Conservation (phyloP, 2,888 invertebrate genomes). For the Ornithoptera priamus region DNA sequence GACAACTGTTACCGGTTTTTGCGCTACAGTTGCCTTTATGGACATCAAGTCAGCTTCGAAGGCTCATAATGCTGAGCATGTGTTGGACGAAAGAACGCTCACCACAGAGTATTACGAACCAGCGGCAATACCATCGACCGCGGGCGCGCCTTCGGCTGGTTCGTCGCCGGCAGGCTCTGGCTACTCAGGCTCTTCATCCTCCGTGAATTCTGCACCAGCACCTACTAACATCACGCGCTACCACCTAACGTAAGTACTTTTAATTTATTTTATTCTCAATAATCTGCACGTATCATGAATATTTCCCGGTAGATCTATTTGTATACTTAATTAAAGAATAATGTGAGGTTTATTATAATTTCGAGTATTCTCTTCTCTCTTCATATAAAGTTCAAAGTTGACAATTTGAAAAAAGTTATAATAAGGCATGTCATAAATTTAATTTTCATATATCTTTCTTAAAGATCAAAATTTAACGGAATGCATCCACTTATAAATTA, state of each 20-base stretch:
- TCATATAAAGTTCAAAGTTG: too few relatives aligned
- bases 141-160: constrained; percentile 78
- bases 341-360: too few relatives aligned
- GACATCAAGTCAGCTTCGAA: constrained; percentile 98
- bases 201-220: constrained; percentile 75
- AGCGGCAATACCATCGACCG: constrained; percentile 84
- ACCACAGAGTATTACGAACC: constrained; percentile 96
- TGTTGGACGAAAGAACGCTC: constrained; percentile 91
- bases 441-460: too few relatives aligned
- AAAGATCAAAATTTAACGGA: too few relatives aligned
- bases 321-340: too few relatives aligned
- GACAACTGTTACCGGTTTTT: constrained; percentile 83
- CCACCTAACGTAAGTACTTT: constrained; percentile 71
- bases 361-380: too few relatives aligned
- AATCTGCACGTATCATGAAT: constrained; percentile 42
- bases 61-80: constrained; percentile 94
- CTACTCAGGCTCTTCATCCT: constrained; percentile 83
- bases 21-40: constrained; percentile 96
- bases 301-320: too few relatives aligned
- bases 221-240: constrained; percentile 60
- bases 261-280: constrained; percentile 35
- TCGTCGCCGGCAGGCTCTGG: constrained; percentile 79
- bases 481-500: too few relatives aligned
- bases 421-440: too few relatives aligned
- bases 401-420: too few relatives aligned